These are phyloP conservation scores for Poeciliopsis paucimaculata DNA, from an alignment of 2,797 vertebrate genomes.

Conservation along the genomic window DNA sequence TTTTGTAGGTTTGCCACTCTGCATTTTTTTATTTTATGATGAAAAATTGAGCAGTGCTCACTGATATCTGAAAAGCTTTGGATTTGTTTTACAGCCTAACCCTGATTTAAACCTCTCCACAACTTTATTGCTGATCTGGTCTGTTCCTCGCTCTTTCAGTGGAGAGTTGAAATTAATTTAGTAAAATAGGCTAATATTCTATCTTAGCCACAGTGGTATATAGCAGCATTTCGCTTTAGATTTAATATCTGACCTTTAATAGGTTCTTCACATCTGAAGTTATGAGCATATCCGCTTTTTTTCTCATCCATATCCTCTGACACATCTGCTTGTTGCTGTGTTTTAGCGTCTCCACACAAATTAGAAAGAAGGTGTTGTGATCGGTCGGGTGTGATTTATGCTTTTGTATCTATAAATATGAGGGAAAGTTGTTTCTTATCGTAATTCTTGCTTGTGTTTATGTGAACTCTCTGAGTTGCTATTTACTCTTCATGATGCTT, in stretches of 20 bases:
- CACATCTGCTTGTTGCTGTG: not conserved
- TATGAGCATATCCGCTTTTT: not conserved
- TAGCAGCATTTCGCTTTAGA: not conserved
- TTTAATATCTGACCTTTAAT: not conserved
- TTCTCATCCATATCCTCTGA: not conserved
- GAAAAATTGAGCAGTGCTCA: not conserved
- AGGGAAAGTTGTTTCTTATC: not conserved
- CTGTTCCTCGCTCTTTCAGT: not conserved
- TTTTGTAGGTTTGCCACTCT: not conserved
- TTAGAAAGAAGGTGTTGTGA: not conserved
- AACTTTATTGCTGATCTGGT: not conserved
- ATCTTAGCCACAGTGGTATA: not conserved
- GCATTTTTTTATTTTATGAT: not conserved
- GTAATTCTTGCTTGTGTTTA: not conserved
- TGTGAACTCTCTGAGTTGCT: not conserved
- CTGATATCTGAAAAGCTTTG: not conserved
- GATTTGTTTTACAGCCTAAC: not conserved
- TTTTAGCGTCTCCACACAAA: not conserved
- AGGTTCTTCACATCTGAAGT: not conserved
- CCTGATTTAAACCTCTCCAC: not conserved
- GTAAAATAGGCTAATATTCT: not conserved
- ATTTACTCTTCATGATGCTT: not conserved
- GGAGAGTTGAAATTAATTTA: not conserved
- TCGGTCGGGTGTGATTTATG: not conserved
- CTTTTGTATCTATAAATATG: not conserved